These are phyloP conservation scores for Pipra filicauda DNA, from an alignment of 2,113 vertebrate species.

Conservation along the genomic window DNA sequence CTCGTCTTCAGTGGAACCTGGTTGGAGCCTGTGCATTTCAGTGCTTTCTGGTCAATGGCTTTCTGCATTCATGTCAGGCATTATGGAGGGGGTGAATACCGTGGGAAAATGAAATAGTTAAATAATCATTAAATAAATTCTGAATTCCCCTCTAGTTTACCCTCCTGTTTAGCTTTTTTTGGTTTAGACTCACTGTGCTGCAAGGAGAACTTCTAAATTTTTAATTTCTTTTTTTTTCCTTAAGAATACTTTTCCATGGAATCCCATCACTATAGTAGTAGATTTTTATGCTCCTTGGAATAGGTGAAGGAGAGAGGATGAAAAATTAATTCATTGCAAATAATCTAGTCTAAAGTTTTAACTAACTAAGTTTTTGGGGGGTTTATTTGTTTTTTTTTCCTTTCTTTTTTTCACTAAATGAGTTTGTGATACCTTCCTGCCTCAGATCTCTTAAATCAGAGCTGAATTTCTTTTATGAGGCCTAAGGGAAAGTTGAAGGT, in stretches of 20 bases:
- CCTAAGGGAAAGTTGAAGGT: conserved; percentile 48
- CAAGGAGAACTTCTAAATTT: neutral
- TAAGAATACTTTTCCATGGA: neutral
- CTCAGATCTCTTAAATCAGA: conserved; percentile 48
- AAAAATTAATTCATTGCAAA: neutral
- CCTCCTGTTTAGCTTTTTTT: neutral
- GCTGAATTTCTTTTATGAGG: conserved; percentile 40
- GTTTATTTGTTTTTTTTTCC: neutral
- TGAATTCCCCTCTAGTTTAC: neutral
- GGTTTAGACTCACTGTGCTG: neutral
- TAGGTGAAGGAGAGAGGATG: neutral
- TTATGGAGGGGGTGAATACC: neutral
- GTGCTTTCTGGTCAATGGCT: neutral
- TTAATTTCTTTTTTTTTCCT: neutral
- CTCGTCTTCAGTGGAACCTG: neutral
- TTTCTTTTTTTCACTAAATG: neutral
- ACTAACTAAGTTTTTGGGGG: neutral
- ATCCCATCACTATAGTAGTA: neutral
- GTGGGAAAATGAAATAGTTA: neutral
- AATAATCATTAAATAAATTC: neutral
- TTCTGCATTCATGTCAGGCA: neutral
- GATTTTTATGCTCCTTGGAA: neutral
- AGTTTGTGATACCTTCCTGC: neutral
- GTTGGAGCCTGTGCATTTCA: neutral
- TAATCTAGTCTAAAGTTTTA: neutral